A percentile compares a stretch with the other conserved stretches of the same genome.
Evolutionary conservation across 1,140 invertebrate species (phyloP).

Genomic region (Conus ventricosus): DNA sequence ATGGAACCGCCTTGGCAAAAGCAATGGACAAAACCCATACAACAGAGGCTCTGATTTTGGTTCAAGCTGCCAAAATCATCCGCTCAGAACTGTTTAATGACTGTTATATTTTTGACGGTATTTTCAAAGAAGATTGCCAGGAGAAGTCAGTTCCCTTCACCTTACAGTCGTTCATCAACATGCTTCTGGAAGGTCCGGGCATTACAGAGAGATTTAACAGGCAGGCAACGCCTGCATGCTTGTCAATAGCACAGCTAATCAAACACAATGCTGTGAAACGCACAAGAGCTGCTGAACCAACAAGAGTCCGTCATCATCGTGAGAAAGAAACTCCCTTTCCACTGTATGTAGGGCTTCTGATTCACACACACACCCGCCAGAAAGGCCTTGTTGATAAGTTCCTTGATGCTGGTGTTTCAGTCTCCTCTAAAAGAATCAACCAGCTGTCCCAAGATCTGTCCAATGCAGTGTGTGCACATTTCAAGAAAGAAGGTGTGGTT

Average conservation of each 20-base stretch:
- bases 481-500: conserved; percentile 16
- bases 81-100: background rate
- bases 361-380: conserved; percentile 8
- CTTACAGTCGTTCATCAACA: background rate
- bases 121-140: conserved; percentile 2
- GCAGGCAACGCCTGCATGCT: background rate
- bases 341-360: conserved; percentile 14
- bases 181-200: background rate
- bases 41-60: conserved; percentile 1
- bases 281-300: background rate
- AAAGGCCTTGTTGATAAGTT: background rate
- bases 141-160: background rate
- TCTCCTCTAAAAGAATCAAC: conserved; percentile 13
- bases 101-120: background rate
- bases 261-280: conserved; percentile 19
- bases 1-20: background rate
- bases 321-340: conserved; percentile 6
- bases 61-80: conserved; percentile 5
- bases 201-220: background rate
- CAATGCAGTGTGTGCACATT: background rate
- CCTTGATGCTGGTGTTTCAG: background rate
- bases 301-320: background rate
- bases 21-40: conserved; percentile 9
- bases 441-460: background rate
- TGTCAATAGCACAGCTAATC: background rate